These are phyloP conservation scores for Lynx canadensis DNA, from an alignment of 2,113 vertebrate species.

Conservation along the genomic window DNA sequence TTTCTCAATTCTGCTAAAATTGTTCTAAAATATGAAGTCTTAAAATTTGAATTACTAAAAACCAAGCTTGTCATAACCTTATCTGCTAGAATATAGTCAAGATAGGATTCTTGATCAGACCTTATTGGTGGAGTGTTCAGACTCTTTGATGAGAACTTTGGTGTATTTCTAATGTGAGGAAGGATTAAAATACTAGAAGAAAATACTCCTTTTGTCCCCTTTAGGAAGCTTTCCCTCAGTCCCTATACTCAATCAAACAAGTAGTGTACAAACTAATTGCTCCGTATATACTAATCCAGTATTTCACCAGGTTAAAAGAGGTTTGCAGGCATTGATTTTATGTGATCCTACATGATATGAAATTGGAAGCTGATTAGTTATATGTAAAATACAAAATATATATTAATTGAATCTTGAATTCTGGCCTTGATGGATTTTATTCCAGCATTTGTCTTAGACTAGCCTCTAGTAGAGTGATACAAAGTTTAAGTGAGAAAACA, in stretches of 20 bases:
- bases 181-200: neutral
- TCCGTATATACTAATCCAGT: neutral
- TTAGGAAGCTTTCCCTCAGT: neutral
- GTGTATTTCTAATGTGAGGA: neutral
- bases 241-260: neutral
- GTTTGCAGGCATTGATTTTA: neutral
- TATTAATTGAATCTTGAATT: neutral
- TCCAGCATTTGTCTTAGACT: neutral
- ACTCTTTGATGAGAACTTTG: neutral
- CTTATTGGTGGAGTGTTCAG: neutral
- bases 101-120: neutral
- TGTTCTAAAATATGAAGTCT: neutral
- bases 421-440: neutral
- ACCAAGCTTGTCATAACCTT: neutral
- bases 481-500: conserved; percentile 2
- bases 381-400: neutral
- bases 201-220: neutral
- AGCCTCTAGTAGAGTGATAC: neutral
- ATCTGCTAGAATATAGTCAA: neutral
- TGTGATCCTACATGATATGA: neutral
- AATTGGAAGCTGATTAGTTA: neutral
- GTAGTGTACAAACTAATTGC: neutral
- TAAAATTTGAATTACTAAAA: neutral
- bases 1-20: neutral
- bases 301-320: neutral